Percentiles rank a stretch among this genome's conserved stretches.
Evolutionary conservation across 2,888 invertebrate genomes (phyloP).

Genomic region (Unio pictorum): DNA sequence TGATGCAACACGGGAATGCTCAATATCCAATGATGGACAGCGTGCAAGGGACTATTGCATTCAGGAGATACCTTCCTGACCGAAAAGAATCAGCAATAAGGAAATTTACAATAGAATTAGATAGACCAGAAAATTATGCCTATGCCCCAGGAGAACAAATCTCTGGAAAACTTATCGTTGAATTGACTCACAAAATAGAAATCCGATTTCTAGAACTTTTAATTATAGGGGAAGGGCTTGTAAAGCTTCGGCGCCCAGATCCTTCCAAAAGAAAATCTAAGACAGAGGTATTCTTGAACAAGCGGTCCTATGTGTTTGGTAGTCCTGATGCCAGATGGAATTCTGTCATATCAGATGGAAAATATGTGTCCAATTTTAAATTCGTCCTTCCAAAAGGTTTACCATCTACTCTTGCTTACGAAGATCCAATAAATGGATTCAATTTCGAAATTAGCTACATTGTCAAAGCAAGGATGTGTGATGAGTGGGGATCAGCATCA

Average conservation of each 20-base stretch:
- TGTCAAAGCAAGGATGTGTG: constrained; percentile 61
- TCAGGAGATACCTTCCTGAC: constrained; percentile 24
- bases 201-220: constrained; percentile 62
- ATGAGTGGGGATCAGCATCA: constrained; percentile 42
- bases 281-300: constrained; percentile 57
- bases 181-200: constrained; percentile 50
- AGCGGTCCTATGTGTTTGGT: constrained; percentile 59
- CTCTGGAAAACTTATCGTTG: constrained; percentile 57
- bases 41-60: constrained; percentile 23
- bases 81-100: constrained; percentile 47
- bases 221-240: constrained; percentile 56
- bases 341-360: constrained; percentile 57
- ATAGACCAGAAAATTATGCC: constrained; percentile 40
- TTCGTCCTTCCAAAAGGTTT: constrained; percentile 56
- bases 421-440: constrained; percentile 48
- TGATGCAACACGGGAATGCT: constrained; percentile 12
- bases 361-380: constrained; percentile 61
- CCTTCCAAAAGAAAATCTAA: constrained; percentile 38
- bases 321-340: constrained; percentile 49
- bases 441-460: constrained; percentile 55
- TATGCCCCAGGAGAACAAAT: constrained; percentile 61
- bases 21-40: constrained; percentile 9
- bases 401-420: constrained; percentile 53
- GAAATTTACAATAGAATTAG: constrained; percentile 60
- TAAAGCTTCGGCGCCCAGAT: constrained; percentile 36